Evolutionary conservation across 1,140 invertebrate species (phyloP).

Genomic region (Drosophila asahinai): DNA sequence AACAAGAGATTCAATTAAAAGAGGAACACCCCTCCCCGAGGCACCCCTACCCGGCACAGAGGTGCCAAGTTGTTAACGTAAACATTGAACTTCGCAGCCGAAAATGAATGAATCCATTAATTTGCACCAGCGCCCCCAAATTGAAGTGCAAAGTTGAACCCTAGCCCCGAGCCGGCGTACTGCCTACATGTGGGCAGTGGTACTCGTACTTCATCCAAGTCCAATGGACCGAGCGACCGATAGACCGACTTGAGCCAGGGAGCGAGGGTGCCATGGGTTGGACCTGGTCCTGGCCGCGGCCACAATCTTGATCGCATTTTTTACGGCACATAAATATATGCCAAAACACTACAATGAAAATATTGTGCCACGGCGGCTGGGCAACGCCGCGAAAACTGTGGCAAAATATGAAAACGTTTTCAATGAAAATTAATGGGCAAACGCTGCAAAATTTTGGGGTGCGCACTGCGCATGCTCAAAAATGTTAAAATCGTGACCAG

Average conservation of each 20-base stretch:
- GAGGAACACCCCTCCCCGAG: slow-evolving; percentile 27
- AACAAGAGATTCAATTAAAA: slow-evolving; percentile 72
- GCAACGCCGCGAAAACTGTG: slow-evolving; percentile 62
- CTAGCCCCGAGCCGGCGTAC: slow-evolving; percentile 6
- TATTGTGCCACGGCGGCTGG: slow-evolving; percentile 65
- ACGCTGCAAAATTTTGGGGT: slow-evolving; percentile 81
- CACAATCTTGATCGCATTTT: slow-evolving; percentile 82
- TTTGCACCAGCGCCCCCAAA: slow-evolving; percentile 79
- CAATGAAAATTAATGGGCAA: slow-evolving; percentile 84
- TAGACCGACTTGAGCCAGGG: neutral
- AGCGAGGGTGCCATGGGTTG: slow-evolving; percentile 35
- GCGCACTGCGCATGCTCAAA: slow-evolving; percentile 80
- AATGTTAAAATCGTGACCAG: slow-evolving; percentile 84
- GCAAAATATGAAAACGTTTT: slow-evolving; percentile 83
- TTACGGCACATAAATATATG: slow-evolving; percentile 84
- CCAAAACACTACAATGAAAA: slow-evolving; percentile 83
- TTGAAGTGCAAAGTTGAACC: slow-evolving; percentile 83
- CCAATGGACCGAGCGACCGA: slow-evolving; percentile 5
- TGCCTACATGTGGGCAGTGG: slow-evolving; percentile 51
- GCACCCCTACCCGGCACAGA: slow-evolving; percentile 14
- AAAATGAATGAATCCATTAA: slow-evolving; percentile 79
- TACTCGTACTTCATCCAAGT: slow-evolving; percentile 18
- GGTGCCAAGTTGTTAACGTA: slow-evolving; percentile 81
- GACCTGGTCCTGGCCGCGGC: slow-evolving; percentile 58
- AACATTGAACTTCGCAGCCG: slow-evolving; percentile 74